These are phyloP conservation scores for Fringilla coelebs DNA, from an alignment of 2,797 vertebrate genomes.

Conservation along the genomic window DNA sequence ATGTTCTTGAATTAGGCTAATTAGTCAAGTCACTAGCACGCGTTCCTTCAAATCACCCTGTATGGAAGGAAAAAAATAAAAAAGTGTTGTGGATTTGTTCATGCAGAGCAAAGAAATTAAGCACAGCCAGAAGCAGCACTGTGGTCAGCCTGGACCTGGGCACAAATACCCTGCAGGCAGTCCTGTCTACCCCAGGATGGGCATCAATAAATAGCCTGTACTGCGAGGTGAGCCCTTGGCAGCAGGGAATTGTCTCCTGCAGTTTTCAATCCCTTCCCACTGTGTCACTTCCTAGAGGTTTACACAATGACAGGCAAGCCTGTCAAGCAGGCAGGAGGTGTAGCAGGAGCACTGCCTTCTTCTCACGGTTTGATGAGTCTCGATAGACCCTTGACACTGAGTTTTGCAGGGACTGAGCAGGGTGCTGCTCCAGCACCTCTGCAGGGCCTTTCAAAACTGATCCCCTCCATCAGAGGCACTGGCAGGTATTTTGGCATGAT, in stretches of 20 bases:
- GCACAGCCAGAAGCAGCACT: background rate
- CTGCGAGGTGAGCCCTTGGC: accelerated
- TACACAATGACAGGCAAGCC: background rate
- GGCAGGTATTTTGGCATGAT: background rate
- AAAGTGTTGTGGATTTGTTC: background rate
- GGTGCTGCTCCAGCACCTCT: background rate
- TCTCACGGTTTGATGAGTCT: background rate
- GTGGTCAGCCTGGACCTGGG: background rate
- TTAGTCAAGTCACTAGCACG: background rate
- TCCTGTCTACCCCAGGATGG: background rate
- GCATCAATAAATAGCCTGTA: background rate
- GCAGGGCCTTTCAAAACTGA: background rate
- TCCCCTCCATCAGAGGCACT: background rate
- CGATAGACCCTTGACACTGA: background rate
- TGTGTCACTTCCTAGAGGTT: background rate
- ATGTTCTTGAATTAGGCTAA: background rate
- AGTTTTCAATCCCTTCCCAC: background rate
- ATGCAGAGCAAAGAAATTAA: background rate
- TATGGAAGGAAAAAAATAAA: background rate
- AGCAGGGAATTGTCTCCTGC: background rate
- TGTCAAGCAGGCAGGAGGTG: background rate
- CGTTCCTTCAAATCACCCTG: background rate
- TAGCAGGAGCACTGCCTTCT: background rate
- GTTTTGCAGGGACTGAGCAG: background rate
- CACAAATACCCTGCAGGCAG: background rate